Evolutionary conservation across 1,140 invertebrate species (phyloP).

Genomic region (Brevipalpus yothersi): DNA sequence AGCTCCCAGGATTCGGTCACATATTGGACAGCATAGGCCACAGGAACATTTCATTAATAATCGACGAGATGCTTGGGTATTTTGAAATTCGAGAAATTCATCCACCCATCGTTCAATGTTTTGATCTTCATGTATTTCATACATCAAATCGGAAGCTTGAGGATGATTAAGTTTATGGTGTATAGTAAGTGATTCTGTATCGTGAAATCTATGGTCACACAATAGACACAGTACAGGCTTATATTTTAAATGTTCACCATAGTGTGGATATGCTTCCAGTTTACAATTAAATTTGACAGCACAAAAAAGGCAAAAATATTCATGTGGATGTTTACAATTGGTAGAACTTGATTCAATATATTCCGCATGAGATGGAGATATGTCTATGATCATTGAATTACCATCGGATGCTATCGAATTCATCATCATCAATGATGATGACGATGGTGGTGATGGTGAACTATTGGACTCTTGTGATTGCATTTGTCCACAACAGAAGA

Average conservation of each 20-base stretch:
- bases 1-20: neutral
- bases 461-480: no score
- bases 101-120: slow-evolving; percentile 1
- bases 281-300: neutral
- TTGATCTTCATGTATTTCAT: slow-evolving; percentile 4
- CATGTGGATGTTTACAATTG: neutral
- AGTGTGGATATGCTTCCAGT: slow-evolving; percentile 2
- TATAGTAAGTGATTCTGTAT: neutral
- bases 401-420: neutral
- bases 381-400: neutral
- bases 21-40: neutral
- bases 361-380: neutral
- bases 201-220: neutral
- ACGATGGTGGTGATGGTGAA: no score
- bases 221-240: neutral
- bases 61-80: neutral
- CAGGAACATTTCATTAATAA: neutral
- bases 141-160: neutral
- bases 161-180: neutral
- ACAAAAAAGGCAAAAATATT: slow-evolving; percentile 6
- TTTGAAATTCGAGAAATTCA: slow-evolving; percentile 2
- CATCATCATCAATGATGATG: no score
- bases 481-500: no score
- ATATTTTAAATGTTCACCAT: slow-evolving; percentile 1
- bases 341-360: neutral